Evolutionary conservation across 2,113 vertebrate genomes (phyloP).

Genomic region (Bothrops jararaca): DNA sequence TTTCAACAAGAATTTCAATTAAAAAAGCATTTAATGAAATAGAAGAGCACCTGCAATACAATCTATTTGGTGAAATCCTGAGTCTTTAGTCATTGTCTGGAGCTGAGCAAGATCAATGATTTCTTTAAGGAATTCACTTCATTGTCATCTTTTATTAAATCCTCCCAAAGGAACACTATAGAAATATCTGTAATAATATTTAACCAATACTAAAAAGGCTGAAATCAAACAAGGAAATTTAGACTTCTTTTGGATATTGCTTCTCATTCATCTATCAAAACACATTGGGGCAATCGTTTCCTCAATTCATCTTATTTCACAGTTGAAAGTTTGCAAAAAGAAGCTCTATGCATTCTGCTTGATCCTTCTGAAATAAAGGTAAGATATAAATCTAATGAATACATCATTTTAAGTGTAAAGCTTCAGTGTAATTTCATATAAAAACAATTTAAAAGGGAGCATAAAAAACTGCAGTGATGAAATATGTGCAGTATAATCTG

Average conservation of each 20-base stretch:
- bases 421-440: neutral
- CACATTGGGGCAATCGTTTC: neutral
- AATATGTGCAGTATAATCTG: neutral
- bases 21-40: neutral
- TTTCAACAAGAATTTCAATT: neutral
- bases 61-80: slow-evolving; percentile 4
- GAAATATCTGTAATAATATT: neutral
- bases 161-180: neutral
- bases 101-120: neutral
- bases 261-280: neutral
- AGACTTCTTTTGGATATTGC: neutral
- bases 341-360: neutral
- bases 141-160: neutral
- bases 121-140: neutral
- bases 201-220: neutral
- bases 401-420: neutral
- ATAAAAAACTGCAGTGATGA: neutral
- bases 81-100: slow-evolving; percentile 12
- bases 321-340: neutral
- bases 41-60: neutral
- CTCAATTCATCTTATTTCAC: neutral
- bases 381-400: neutral
- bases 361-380: neutral
- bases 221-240: neutral
- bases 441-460: neutral